Evolutionary conservation across 2,113 vertebrate genomes (phyloP).

Genomic region (Paratilapia polleni): DNA sequence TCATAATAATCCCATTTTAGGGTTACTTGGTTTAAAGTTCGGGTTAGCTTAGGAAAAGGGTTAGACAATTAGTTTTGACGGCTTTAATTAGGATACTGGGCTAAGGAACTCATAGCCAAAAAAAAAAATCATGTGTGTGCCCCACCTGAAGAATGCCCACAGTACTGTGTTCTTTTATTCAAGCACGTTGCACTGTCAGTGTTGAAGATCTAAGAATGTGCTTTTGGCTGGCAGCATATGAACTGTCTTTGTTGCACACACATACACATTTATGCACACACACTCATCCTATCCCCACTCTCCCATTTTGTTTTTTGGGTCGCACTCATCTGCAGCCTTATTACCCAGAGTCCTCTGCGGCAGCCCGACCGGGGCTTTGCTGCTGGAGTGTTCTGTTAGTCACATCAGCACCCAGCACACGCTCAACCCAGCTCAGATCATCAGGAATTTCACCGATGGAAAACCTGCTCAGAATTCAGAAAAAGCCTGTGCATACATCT

Average conservation of each 20-base stretch:
- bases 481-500: conserved; percentile 68
- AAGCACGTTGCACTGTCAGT: conserved; percentile 16
- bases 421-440: conserved; percentile 74
- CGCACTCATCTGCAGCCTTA: conserved; percentile 68
- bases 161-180: conserved; percentile 8
- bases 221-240: conserved; percentile 24
- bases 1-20: background rate
- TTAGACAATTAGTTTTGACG: background rate
- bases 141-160: background rate
- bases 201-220: conserved; percentile 22
- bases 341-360: conserved; percentile 74
- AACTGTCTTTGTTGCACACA: conserved; percentile 13
- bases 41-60: background rate
- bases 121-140: background rate
- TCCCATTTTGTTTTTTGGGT: conserved; percentile 65
- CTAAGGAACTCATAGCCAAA: background rate
- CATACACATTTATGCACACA: background rate
- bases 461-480: conserved; percentile 79
- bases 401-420: conserved; percentile 76
- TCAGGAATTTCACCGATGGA: conserved; percentile 77
- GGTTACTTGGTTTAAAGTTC: background rate
- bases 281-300: conserved; percentile 27
- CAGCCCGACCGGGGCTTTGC: conserved; percentile 50
- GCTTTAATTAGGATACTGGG: background rate
- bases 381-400: conserved; percentile 66